Conservation (phyloP, 2,113 vertebrate genomes). For the Nycticebus coucang region DNA sequence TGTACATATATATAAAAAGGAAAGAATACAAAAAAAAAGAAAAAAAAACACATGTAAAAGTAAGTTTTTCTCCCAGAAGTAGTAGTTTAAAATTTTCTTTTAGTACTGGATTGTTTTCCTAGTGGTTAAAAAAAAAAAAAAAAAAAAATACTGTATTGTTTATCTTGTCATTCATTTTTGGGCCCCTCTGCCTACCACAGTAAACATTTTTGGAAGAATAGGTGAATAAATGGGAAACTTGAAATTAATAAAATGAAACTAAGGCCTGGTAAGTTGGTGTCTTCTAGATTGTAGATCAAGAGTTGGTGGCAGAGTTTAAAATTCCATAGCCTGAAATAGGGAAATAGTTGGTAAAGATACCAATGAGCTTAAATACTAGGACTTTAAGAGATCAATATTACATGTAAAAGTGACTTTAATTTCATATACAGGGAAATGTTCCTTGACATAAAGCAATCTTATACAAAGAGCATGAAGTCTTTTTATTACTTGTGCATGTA, state of each 20-base stretch:
- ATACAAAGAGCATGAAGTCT: background rate
- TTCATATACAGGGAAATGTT: conserved; percentile 1
- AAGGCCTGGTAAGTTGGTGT: background rate
- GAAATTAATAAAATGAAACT: conserved; percentile 9
- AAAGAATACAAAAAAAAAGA: background rate
- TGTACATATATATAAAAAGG: background rate
- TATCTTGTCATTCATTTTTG: conserved; percentile 18
- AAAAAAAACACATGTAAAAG: background rate
- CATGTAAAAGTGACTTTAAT: conserved; percentile 4
- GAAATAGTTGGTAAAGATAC: background rate
- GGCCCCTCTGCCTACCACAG: background rate
- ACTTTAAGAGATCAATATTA: conserved; percentile 8
- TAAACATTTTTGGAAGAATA: conserved; percentile 18
- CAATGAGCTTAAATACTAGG: background rate
- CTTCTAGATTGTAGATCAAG: background rate
- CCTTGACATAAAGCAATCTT: background rate
- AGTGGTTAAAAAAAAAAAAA: too few species aligned
- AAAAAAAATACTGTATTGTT: background rate
- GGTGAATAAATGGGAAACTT: background rate
- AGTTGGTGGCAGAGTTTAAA: background rate
- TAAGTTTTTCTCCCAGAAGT: background rate
- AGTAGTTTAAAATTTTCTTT: background rate
- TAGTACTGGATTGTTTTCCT: background rate
- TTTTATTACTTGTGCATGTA: background rate
- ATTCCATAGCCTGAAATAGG: conserved; percentile 5